These are phyloP conservation scores for Bostrychus sinensis DNA, from an alignment of 2,113 vertebrate genomes.

Conservation along the genomic window DNA sequence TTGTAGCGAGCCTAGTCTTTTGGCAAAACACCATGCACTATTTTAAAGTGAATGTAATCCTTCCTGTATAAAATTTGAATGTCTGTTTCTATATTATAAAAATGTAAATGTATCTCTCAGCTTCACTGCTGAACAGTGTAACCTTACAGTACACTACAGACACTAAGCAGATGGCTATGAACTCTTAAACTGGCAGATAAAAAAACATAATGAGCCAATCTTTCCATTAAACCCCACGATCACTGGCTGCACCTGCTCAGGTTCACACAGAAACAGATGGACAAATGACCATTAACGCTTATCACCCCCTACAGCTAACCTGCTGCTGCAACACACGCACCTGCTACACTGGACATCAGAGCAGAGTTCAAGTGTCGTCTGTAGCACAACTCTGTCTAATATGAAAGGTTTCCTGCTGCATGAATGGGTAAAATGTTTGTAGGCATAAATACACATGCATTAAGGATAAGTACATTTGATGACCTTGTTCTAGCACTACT, in stretches of 20 bases:
- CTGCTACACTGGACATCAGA: neutral
- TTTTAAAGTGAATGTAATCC: too few relatives aligned
- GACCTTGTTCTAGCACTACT: too few relatives aligned
- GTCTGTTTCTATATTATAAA: too few relatives aligned
- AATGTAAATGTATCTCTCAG: neutral
- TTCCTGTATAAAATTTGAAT: too few relatives aligned
- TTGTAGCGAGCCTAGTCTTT: too few relatives aligned
- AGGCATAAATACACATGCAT: too few relatives aligned
- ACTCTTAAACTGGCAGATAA: neutral
- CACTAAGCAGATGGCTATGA: neutral
- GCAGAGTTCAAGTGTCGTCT: neutral
- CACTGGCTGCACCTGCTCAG: slow-evolving; percentile 2
- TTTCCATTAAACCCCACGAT: slow-evolving; percentile 6
- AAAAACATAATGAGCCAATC: slow-evolving; percentile 4
- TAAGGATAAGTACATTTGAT: too few relatives aligned
- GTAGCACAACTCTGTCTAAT: too few relatives aligned
- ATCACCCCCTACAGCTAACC: slow-evolving; percentile 15
- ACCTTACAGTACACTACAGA: neutral
- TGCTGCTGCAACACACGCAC: slow-evolving; percentile 31
- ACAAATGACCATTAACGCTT: slow-evolving; percentile 7
- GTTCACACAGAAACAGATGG: slow-evolving; percentile 8
- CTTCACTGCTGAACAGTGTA: neutral
- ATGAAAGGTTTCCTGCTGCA: too few relatives aligned
- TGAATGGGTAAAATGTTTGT: too few relatives aligned
- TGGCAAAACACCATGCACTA: too few relatives aligned